Evolutionary conservation across 2,113 vertebrate genomes (phyloP), one percentile per base, ranked within the genome.

Genomic region (Panthera tigris): DNA sequence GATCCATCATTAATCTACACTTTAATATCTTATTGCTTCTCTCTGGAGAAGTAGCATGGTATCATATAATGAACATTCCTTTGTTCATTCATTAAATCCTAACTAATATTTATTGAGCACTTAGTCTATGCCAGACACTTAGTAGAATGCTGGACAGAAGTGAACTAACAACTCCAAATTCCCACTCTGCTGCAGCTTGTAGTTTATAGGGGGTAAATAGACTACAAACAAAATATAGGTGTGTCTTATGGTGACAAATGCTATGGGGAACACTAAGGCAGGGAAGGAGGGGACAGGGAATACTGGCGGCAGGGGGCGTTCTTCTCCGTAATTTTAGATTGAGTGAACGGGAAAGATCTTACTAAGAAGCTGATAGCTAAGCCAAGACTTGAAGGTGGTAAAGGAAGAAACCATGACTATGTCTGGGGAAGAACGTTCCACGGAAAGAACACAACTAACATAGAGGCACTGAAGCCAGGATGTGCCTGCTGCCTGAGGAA

Each of bases 11-110:
- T 93, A 95, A 95, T 39, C 7, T 79, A 86, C 8, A 13, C 86
- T 95, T 92, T 97, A 50, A 68, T 69, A 94, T 36, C 23, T 95
- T 94, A 85, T 25, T 93, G 33, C 65, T 96, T 88, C 16, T 41
- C n/a, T 86, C 21, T 63, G 29, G 61, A 21, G 29, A 79, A 95
- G 4, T 45, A 97, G 45, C 63, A 96, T 57, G 13, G 55, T 73
- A 69, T 79, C 88, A 89, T 36, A 90, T 21, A 88, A 41, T 80
- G 82, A 91, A 66, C 27, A 78, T 65, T 82, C 31, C 57, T 86
- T 89, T 4, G 23, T 73, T 78, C 13, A 65, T 50, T 41, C 55
- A 71, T 45, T 88, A 95, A 79, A 71, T 79, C 14, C 48, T 71
- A 89, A n/a, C 21, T 78, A 57, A 74, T 97, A 83, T 68, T 93